These are phyloP conservation scores for Aurelia aurita complex sp. Pacific DNA, from an alignment of 30 jellyfish, hydroid and myxozoan species.

Conservation along the genomic window DNA sequence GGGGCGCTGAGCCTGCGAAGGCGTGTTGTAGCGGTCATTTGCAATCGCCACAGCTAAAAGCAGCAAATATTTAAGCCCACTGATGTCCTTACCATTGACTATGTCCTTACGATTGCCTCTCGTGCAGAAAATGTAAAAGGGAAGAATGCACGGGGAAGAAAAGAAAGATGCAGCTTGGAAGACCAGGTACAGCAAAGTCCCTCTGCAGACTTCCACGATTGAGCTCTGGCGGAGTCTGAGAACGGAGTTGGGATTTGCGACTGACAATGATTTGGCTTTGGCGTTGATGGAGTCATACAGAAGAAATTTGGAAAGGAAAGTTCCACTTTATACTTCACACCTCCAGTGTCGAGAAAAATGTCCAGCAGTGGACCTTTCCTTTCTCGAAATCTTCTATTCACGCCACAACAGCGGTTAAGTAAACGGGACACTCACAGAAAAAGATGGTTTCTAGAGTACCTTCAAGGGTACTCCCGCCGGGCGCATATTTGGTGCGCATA, in stretches of 20 bases:
- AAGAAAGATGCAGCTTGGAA: neutral
- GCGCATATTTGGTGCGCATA: too few species aligned
- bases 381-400: too few species aligned
- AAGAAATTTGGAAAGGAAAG: neutral
- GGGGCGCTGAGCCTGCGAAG: neutral
- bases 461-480: too few species aligned
- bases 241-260: neutral
- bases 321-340: neutral
- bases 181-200: neutral
- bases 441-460: too few species aligned
- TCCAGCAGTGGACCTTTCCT: too few species aligned
- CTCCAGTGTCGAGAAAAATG: too few species aligned
- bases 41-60: neutral
- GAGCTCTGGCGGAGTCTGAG: neutral
- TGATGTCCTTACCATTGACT: too few species aligned
- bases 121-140: neutral
- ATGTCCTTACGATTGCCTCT: neutral
- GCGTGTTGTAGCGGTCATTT: constrained; percentile 1
- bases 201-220: neutral
- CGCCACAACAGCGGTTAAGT: too few species aligned
- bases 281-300: neutral
- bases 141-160: neutral
- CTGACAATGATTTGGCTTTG: constrained; percentile 1
- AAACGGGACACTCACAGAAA: too few species aligned
- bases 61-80: neutral